Evolutionary conservation across 1,140 invertebrate species (phyloP), one percentile per base, ranked within the genome.

Genomic region (Coenobita brevimanus): DNA sequence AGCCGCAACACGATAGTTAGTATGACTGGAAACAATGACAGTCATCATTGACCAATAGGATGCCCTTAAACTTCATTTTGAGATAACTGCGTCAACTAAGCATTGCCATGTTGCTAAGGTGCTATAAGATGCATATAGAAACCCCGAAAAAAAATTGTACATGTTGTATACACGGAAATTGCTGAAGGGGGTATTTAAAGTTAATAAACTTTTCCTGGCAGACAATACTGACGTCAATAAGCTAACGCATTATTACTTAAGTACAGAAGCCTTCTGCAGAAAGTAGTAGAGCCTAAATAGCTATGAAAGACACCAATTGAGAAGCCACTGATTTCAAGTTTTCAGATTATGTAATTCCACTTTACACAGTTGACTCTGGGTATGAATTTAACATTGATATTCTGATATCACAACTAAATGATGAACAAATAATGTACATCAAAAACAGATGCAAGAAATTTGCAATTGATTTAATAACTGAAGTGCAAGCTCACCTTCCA

Each of bases 91-190:
- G 21, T 33, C 27, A 33, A 36, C 4, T 2, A 36, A 73, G 38
- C 10, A 36, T 73, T 73, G 69, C 69, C 69, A 73, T 73, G n/a
- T 73, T 2, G 73, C 73, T 76, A 76, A 30, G n/a, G 15, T 73
- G 38, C 38, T 76, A 4, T 76, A 27, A 15, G 73, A 76, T 76
- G 43, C 38, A 43, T 76, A 76, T 41, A 43, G 15, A 50, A n/a
- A 46, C 6, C 36, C 73, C 46, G 30, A 76, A 30, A 75, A 38
- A 33, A 75, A 41, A 30, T 17, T 50, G 46, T 78, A 15, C 41
- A 43, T 78, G 10, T 46, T 46, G 2, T 78, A n/a, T 46, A 24
- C 36, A 38, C 6, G 46, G 46, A 50, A 50, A 17, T 50, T 50
- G 46, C 46, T 50, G n/a, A 43, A 41, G 15, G 17, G 46, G 30